Evolutionary conservation across 2,797 vertebrate genomes (phyloP), one percentile per base, ranked within the genome.

Genomic region (Pipistrellus nathusii): DNA sequence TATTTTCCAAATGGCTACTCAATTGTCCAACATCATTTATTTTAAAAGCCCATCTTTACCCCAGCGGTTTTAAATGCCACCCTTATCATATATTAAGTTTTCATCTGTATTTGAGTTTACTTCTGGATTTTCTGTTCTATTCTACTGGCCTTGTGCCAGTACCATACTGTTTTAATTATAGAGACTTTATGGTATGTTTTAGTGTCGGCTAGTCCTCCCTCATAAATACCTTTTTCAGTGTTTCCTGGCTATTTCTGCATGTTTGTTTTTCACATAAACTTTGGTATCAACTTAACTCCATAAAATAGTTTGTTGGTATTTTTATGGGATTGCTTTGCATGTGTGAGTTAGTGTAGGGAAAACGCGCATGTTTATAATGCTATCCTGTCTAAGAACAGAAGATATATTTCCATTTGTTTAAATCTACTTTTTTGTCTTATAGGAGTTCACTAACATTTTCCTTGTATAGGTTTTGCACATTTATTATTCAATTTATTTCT

Each of bases 81-180:
- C 23, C 10, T 84, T 84, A 78, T 78, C 18, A 20, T 88, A 59
- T 53, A 59, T 25, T 73, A 73, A 30, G 35, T 80, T 91, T 93
- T 88, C 30, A 35, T 93, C 13, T 14, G 23, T 66, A 4, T 75
- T 81, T 71, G 32, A 90, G 8, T 90, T 57, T 85, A 73, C 73
- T 75, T 78, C 64, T 88, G 68, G 11, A 85, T 78, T 93, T 93
- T 88, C 38, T 88, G 35, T 41, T 88, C 64, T 5, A 32, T 46
- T 51, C 41, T 38, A 72, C 14, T 88, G 78, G 64, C 32, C 18
- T 30, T 32, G 15, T 91, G 57, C 68, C 73, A 80, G 15, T 85
- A 68, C 69, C 76, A 85, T 9, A 85, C 80, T 81, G 80, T 88
- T 95, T 94, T 88, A 88, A 94, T 94, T 94, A 91, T 41, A 85